A percentile compares a stretch with the other conserved stretches of the same genome.
Conservation (phyloP, 2,888 invertebrate genomes). For the Tridacna gigas region DNA sequence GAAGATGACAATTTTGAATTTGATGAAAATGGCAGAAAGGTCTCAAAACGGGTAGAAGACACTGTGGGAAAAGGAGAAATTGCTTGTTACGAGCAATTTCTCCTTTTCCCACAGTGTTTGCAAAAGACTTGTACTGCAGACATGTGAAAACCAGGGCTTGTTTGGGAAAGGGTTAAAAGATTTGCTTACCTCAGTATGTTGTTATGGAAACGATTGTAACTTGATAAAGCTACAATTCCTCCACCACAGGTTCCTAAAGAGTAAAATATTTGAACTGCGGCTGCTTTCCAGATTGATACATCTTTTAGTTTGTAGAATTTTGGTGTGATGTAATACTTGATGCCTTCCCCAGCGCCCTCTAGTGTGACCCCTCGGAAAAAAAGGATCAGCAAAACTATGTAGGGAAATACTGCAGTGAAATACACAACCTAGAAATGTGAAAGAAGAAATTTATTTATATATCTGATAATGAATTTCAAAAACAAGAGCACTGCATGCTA, state of each 20-base stretch:
- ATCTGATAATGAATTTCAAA: no score
- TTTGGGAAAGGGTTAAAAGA: not conserved
- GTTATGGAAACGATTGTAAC: conserved; percentile 80
- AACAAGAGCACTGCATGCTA: no score
- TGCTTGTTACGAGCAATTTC: not conserved
- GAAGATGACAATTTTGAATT: not conserved
- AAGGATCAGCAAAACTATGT: conserved; percentile 80
- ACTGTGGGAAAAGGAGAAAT: not conserved
- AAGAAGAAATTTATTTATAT: no score
- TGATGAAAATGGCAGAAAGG: not conserved
- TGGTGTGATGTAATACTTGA: conserved; percentile 81
- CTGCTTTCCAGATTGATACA: conserved; percentile 82
- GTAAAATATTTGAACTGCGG: conserved; percentile 81
- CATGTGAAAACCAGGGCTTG: not conserved
- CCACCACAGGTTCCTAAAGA: conserved; percentile 79
- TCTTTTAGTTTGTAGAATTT: conserved; percentile 71
- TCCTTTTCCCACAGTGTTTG: not conserved
- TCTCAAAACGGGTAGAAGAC: not conserved
- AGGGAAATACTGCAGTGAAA: conserved; percentile 82
- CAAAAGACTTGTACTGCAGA: not conserved
- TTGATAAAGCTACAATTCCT: conserved; percentile 77
- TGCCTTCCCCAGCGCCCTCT: conserved; percentile 77
- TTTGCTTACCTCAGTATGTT: conserved; percentile 70
- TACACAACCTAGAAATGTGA: conserved; percentile 76
- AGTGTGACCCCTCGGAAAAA: conserved; percentile 80